Percentiles rank a stretch among this genome's conserved stretches.
Evolutionary conservation across 2,888 invertebrate genomes (phyloP).

Genomic region (Ormyrus labotus): DNA sequence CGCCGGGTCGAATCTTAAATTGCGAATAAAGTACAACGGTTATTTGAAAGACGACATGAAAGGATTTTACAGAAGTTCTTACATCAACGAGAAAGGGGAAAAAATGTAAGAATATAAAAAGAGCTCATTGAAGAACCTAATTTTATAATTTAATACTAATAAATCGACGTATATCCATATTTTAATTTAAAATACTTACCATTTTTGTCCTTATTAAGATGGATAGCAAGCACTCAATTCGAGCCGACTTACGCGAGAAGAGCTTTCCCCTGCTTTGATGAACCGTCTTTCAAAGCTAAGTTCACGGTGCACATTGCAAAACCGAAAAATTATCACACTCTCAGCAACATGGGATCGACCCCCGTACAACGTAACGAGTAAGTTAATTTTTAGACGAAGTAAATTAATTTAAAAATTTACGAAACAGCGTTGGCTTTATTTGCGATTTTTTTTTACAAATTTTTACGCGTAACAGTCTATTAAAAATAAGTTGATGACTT

Average conservation of each 20-base stretch:
- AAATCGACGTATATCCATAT: background rate
- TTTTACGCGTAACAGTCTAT: background rate
- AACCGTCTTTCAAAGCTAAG: slow-evolving; percentile 74
- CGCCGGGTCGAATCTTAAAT: slow-evolving; percentile 72
- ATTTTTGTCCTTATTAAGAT: slow-evolving; percentile 34
- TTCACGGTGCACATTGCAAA: slow-evolving; percentile 65
- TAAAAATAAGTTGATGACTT: background rate
- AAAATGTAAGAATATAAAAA: slow-evolving; percentile 75
- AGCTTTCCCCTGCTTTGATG: slow-evolving; percentile 89
- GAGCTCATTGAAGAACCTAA: background rate
- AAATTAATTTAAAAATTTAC: background rate
- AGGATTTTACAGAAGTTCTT: slow-evolving; percentile 82
- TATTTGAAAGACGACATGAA: slow-evolving; percentile 79
- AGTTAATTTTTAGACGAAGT: slow-evolving; percentile 48
- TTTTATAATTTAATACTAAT: background rate
- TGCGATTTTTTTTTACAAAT: too few species aligned
- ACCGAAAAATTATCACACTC: slow-evolving; percentile 57
- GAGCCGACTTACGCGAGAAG: slow-evolving; percentile 79
- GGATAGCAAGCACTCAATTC: slow-evolving; percentile 54
- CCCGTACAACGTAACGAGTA: slow-evolving; percentile 53
- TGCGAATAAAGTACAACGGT: slow-evolving; percentile 79
- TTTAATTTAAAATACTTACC: background rate
- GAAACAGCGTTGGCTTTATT: too few species aligned
- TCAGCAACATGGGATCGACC: slow-evolving; percentile 66
- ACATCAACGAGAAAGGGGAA: slow-evolving; percentile 68